Evolutionary conservation across 1,140 invertebrate genomes (phyloP).

Genomic region (Nylanderia fulva): DNA sequence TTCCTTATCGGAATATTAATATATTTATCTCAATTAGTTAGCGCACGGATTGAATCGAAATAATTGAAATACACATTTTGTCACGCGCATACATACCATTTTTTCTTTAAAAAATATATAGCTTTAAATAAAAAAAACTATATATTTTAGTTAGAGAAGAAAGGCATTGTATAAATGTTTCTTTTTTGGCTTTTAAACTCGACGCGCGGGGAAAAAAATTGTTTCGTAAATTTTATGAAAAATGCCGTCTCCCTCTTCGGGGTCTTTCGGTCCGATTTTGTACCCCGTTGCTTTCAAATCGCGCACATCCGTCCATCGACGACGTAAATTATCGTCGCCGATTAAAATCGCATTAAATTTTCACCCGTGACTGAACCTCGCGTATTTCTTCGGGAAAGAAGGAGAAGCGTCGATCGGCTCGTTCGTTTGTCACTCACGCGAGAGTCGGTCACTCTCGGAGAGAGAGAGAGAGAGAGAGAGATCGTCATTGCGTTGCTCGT

Average conservation of each 20-base stretch:
- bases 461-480: no score
- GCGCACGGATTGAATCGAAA: no score
- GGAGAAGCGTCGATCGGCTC: slow-evolving; percentile 15
- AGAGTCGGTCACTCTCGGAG: slow-evolving; percentile 15
- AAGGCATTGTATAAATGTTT: not conserved
- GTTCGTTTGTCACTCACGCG: slow-evolving; percentile 19
- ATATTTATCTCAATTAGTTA: no score
- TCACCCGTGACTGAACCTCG: slow-evolving; percentile 36
- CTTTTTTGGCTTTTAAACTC: not conserved
- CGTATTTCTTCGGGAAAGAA: slow-evolving; percentile 21
- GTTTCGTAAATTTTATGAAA: not conserved
- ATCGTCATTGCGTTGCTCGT: slow-evolving; percentile 14
- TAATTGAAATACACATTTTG: no score
- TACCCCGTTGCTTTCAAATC: slow-evolving; percentile 9
- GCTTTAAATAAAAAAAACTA: no score
- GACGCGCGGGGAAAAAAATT: not conserved
- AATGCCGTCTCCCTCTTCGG: not conserved
- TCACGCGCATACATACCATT: no score
- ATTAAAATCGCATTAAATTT: slow-evolving; percentile 61
- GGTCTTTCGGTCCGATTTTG: slow-evolving; percentile 17
- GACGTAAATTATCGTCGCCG: slow-evolving; percentile 36
- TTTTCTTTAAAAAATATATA: no score
- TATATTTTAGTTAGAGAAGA: not conserved
- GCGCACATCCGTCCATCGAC: slow-evolving; percentile 15
- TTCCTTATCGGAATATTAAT: no score